These are phyloP conservation scores for Sphinx pinastri DNA, from an alignment of 2,888 invertebrate species.

Conservation along the genomic window DNA sequence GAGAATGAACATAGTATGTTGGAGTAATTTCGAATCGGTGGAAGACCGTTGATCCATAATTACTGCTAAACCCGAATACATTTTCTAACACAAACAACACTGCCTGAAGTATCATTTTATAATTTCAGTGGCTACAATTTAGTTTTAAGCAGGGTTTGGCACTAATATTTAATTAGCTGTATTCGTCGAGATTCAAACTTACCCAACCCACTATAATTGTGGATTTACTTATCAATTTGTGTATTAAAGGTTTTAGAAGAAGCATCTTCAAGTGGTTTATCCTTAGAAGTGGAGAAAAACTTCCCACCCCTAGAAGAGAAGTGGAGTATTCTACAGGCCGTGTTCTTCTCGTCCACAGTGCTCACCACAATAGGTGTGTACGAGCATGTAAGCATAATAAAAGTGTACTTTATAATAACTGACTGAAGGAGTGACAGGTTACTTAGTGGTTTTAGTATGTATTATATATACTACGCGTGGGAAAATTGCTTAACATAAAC, in stretches of 20 bases:
- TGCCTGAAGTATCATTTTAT: no score
- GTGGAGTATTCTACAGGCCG: conserved; percentile 92
- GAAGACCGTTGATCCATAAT: no score
- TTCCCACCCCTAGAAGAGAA: conserved; percentile 84
- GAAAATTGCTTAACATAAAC: conserved; percentile 4
- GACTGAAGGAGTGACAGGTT: neutral
- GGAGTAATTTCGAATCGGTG: neutral
- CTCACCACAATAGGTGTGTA: conserved; percentile 94
- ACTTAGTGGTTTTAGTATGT: neutral
- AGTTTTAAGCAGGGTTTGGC: no score
- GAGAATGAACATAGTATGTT: neutral
- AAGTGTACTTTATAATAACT: conserved; percentile 20
- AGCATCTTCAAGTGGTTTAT: conserved; percentile 88
- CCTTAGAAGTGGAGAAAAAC: conserved; percentile 80
- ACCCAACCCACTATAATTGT: no score
- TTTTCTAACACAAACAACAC: no score
- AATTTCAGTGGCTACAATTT: no score
- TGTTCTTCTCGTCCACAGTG: conserved; percentile 95
- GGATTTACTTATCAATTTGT: neutral
- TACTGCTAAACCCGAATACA: no score
- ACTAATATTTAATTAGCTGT: neutral
- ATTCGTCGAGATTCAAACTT: neutral
- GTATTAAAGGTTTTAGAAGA: conserved; percentile 85
- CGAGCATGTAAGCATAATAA: conserved; percentile 73
- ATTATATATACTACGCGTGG: neutral